Conservation (phyloP, 2,113 vertebrate genomes). For the Forbesichthys agassizii region DNA sequence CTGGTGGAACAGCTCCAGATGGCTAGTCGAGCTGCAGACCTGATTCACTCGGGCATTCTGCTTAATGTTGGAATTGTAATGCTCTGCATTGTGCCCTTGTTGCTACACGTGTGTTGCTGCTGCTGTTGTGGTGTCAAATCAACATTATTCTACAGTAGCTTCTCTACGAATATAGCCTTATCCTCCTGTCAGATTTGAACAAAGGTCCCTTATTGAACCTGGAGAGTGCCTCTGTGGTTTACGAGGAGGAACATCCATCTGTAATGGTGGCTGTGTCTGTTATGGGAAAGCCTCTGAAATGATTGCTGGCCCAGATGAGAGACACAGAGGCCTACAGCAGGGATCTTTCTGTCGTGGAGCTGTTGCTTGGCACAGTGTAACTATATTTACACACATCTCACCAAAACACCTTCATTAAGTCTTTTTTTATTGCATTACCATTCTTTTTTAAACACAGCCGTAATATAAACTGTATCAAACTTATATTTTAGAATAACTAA, state of each 20-base stretch:
- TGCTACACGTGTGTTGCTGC: too few species aligned
- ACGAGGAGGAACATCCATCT: slow-evolving; percentile 23
- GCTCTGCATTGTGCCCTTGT: slow-evolving; percentile 18
- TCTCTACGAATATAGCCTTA: slow-evolving; percentile 9
- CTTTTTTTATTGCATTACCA: not conserved
- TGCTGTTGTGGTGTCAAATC: too few species aligned
- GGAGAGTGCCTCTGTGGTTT: slow-evolving; percentile 35
- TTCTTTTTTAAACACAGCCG: not conserved
- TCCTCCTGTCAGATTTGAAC: slow-evolving; percentile 38
- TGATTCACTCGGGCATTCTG: slow-evolving; percentile 27
- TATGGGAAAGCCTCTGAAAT: slow-evolving; percentile 18
- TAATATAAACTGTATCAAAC: too few species aligned
- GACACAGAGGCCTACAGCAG: slow-evolving; percentile 11
- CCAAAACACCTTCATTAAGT: not conserved
- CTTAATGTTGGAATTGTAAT: slow-evolving; percentile 18
- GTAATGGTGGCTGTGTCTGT: slow-evolving; percentile 20
- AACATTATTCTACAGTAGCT: too few species aligned
- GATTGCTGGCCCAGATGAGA: slow-evolving; percentile 8
- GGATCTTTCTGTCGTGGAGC: not conserved
- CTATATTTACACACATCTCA: not conserved
- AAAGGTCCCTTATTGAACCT: slow-evolving; percentile 39
- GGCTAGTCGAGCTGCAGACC: slow-evolving; percentile 29
- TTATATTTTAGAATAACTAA: not conserved
- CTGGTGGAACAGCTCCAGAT: not conserved
- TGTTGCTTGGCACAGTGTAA: not conserved